Evolutionary conservation across 2,113 vertebrate genomes (phyloP).

Genomic region (Entelurus aequoreus): DNA sequence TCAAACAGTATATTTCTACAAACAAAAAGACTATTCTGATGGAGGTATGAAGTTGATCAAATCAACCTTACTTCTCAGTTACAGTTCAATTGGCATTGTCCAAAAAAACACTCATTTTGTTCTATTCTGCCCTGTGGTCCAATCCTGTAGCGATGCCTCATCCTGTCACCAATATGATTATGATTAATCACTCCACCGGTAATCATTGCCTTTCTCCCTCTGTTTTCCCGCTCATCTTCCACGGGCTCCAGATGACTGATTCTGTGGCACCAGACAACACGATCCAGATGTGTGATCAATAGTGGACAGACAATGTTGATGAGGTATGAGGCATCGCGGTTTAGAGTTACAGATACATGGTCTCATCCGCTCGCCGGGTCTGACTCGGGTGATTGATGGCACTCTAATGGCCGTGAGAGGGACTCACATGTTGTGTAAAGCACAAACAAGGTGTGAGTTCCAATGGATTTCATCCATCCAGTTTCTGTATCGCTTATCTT

Average conservation of each 20-base stretch:
- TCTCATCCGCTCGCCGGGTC: slow-evolving; percentile 37
- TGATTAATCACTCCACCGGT: slow-evolving; percentile 66
- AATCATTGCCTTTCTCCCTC: slow-evolving; percentile 57
- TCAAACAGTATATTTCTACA: no score
- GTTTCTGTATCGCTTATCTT: no score
- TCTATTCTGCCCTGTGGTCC: slow-evolving; percentile 43
- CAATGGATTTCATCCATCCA: slow-evolving; percentile 7
- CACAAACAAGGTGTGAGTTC: slow-evolving; percentile 15
- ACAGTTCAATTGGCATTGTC: slow-evolving; percentile 24
- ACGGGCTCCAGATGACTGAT: slow-evolving; percentile 64
- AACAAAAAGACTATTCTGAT: not conserved
- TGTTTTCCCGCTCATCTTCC: slow-evolving; percentile 41
- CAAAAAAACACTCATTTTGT: slow-evolving; percentile 34
- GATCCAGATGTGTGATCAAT: slow-evolving; percentile 71
- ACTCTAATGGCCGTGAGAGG: slow-evolving; percentile 53
- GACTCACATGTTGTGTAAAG: slow-evolving; percentile 28
- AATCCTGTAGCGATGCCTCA: slow-evolving; percentile 45
- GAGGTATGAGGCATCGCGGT: slow-evolving; percentile 50
- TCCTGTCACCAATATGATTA: slow-evolving; percentile 49
- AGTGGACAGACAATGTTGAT: slow-evolving; percentile 53
- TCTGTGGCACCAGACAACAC: slow-evolving; percentile 60
- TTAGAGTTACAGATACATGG: slow-evolving; percentile 54
- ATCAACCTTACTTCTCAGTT: slow-evolving; percentile 15
- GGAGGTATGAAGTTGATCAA: not conserved
- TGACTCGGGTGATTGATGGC: slow-evolving; percentile 63